Evolutionary conservation across 2,113 vertebrate genomes (phyloP).

Genomic region (Cyanoramphus novaezelandiae): DNA sequence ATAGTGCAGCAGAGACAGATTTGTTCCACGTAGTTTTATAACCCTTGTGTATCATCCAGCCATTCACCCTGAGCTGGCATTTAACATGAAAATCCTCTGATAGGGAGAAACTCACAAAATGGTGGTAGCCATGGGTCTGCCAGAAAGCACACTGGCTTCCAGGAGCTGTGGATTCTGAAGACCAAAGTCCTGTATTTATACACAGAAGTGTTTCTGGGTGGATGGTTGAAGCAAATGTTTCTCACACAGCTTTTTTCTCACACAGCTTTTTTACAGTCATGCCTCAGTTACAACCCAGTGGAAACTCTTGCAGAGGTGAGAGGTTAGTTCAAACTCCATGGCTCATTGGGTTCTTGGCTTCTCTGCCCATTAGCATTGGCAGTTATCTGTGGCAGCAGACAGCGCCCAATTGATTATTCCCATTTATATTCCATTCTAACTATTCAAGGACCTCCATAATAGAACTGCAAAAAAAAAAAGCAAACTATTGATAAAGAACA

Average conservation of each 20-base stretch:
- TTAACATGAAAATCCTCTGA: neutral
- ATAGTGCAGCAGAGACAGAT: neutral
- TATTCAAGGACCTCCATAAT: neutral
- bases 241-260: neutral
- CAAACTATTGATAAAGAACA: neutral
- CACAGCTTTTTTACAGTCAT: neutral
- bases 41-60: neutral
- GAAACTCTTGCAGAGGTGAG: neutral
- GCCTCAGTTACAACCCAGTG: neutral
- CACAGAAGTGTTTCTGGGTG: neutral
- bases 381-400: neutral
- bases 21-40: neutral
- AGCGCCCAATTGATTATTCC: neutral
- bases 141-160: neutral
- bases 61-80: neutral
- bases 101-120: neutral
- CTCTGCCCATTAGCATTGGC: neutral
- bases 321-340: neutral
- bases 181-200: neutral
- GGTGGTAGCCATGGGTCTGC: neutral
- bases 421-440: neutral
- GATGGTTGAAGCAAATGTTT: neutral
- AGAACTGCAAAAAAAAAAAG: neutral
- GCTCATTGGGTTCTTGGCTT: neutral
- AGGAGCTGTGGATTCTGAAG: neutral